These are phyloP conservation scores for Heterocephalus glaber DNA, from an alignment of 2,113 vertebrate genomes.

Conservation along the genomic window DNA sequence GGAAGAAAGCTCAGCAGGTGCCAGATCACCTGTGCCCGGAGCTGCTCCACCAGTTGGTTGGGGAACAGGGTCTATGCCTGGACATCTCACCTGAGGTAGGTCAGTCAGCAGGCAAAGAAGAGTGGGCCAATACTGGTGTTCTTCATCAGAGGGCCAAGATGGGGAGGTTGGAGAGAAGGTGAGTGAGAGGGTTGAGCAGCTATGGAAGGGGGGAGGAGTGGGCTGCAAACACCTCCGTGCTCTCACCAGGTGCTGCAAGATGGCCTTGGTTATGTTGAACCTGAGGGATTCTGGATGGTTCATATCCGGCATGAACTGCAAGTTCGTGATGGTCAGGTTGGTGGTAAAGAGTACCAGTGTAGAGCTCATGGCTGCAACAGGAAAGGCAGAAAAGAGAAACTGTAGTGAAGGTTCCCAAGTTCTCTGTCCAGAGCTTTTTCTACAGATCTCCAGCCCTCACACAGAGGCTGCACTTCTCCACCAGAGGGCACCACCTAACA, in stretches of 20 bases:
- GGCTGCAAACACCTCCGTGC: not conserved
- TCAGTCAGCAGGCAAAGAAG: not conserved
- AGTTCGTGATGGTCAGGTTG: slow-evolving; percentile 82
- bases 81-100: slow-evolving; percentile 23
- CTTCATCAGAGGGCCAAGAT: not conserved
- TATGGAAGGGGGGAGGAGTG: not conserved
- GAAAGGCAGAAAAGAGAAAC: not conserved
- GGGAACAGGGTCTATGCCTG: no score
- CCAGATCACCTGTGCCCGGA: not conserved
- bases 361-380: not conserved
- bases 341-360: slow-evolving; percentile 68
- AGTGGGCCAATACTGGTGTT: not conserved
- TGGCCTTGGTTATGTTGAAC: slow-evolving; percentile 71
- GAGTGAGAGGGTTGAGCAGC: not conserved
- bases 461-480: not conserved
- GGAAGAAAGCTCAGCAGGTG: not conserved
- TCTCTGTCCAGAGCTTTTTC: not conserved
- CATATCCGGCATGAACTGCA: slow-evolving; percentile 76
- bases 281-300: slow-evolving; percentile 45
- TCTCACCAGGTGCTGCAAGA: slow-evolving; percentile 76
- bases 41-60: not conserved
- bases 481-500: no score
- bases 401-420: no score
- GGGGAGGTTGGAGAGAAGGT: not conserved
- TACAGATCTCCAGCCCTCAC: not conserved